phyloP scores from a whole-genome alignment of 2,113 vertebrate species.

The Psittacula cyanocephala region DNA sequence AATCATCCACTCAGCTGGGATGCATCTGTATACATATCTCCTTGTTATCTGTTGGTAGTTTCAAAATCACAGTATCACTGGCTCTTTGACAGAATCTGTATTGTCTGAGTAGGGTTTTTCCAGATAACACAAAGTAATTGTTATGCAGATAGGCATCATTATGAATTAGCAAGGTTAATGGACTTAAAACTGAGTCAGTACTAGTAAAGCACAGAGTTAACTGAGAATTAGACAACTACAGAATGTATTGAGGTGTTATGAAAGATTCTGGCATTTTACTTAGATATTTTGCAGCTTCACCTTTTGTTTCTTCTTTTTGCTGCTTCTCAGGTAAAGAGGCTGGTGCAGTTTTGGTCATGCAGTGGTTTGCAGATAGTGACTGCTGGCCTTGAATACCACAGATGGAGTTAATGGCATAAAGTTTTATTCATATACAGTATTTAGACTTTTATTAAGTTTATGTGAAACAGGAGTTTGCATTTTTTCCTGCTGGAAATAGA shows the following conservation, averaged over 20 bases:
- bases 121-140: neutral
- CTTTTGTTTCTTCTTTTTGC: neutral
- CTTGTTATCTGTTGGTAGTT: neutral
- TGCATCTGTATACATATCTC: neutral
- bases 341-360: neutral
- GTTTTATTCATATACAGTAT: neutral
- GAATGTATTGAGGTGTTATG: neutral
- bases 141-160: fast-evolving
- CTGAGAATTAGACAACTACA: neutral
- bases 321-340: neutral
- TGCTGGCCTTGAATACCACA: neutral
- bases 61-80: neutral
- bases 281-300: neutral
- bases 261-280: neutral
- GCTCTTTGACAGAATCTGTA: neutral
- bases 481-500: neutral
- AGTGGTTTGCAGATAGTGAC: neutral
- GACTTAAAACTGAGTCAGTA: neutral
- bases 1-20: neutral
- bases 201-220: neutral
- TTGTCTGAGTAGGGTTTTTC: neutral
- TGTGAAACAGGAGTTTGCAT: neutral
- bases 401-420: fast-evolving
- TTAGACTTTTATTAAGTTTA: neutral
- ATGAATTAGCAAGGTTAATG: neutral